A percentile compares a stretch with the other conserved stretches of the same genome.
phyloP scores from a whole-genome alignment of 2,113 vertebrate species.

The Megaptera novaeangliae region DNA sequence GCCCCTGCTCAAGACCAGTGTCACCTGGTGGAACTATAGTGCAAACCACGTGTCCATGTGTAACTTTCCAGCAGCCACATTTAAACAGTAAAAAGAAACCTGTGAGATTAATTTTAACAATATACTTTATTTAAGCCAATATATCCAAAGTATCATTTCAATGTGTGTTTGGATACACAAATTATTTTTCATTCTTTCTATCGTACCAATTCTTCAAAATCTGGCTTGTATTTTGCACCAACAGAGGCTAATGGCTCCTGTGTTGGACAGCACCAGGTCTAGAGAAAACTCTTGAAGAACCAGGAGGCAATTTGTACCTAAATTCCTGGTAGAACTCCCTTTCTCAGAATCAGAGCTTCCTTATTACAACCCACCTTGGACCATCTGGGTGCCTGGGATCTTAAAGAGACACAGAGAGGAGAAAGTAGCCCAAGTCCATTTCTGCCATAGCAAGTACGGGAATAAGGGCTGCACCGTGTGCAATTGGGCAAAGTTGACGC shows the following conservation, averaged over 20 bases:
- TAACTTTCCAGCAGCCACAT: not conserved
- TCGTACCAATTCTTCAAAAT: not conserved
- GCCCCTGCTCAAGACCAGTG: rapidly evolving
- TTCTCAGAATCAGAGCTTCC: not conserved
- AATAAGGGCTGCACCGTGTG: rapidly evolving
- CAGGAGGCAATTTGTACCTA: not conserved
- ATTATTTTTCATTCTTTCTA: not conserved
- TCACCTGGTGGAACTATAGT: rapidly evolving
- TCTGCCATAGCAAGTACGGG: rapidly evolving
- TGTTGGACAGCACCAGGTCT: rapidly evolving
- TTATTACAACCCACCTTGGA: too few species aligned
- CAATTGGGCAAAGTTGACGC: rapidly evolving
- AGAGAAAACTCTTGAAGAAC: not conserved
- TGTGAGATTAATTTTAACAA: not conserved
- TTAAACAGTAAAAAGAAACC: not conserved
- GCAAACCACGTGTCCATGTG: rapidly evolving
- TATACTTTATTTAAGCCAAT: not conserved
- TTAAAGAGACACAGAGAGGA: rapidly evolving
- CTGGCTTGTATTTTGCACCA: too few species aligned
- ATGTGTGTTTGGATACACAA: not conserved
- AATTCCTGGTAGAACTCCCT: not conserved
- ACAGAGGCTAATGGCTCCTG: rapidly evolving
- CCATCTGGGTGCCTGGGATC: rapidly evolving
- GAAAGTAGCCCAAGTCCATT: rapidly evolving
- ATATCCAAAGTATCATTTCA: not conserved